These are phyloP conservation scores for Argya squamiceps DNA, from an alignment of 2,797 vertebrate species.

Conservation along the genomic window DNA sequence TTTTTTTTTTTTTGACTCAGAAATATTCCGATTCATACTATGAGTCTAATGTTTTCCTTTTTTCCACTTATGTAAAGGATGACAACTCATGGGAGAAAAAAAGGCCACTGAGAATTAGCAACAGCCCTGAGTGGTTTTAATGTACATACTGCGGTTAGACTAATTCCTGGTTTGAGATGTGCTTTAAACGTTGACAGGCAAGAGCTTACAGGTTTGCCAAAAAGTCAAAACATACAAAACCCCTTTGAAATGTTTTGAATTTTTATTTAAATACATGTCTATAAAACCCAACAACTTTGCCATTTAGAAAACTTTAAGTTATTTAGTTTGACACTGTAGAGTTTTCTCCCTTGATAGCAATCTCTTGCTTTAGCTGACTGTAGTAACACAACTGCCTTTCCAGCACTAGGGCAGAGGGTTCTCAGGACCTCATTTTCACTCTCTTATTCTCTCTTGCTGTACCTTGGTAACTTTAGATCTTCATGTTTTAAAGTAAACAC, in stretches of 20 bases:
- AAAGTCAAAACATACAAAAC: not conserved
- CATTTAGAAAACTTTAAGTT: not conserved
- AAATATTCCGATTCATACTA: conserved; percentile 14
- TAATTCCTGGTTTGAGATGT: not conserved
- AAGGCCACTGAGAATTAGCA: not conserved
- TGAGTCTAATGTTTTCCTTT: not conserved
- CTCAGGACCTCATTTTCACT: not conserved
- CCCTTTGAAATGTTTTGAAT: not conserved
- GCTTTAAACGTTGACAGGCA: not conserved
- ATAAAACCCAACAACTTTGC: not conserved
- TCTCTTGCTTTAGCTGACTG: not conserved
- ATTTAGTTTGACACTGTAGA: rapidly evolving
- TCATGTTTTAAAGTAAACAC: not conserved
- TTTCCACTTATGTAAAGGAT: not conserved
- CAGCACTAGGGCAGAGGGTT: not conserved
- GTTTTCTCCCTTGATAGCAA: not conserved
- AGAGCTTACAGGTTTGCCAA: not conserved
- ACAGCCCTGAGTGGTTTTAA: not conserved
- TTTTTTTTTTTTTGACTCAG: not conserved
- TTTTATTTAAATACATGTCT: not conserved
- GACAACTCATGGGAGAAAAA: not conserved
- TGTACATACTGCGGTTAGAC: not conserved
- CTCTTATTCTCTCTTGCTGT: not conserved
- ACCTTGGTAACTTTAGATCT: not conserved
- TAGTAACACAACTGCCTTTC: not conserved